Conservation (phyloP, 2,113 vertebrate species). For the Pterocles burchelli region DNA sequence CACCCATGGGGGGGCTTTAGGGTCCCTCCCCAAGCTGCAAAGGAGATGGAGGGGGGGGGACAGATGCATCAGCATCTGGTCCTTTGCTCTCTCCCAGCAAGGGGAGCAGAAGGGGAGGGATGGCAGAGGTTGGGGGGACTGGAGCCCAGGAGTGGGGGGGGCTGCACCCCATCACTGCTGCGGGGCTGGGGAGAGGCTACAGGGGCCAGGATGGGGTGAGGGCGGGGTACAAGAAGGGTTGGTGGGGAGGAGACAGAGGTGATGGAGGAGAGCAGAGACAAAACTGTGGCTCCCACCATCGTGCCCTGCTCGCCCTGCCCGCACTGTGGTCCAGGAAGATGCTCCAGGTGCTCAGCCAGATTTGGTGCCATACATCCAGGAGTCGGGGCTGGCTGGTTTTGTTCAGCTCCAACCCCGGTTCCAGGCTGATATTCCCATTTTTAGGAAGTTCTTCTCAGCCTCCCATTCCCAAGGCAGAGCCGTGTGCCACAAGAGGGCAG, state of each 20-base stretch:
- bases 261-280: background rate
- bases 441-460: background rate
- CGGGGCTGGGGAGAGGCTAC: no score
- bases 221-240: background rate
- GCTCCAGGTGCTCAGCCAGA: no score
- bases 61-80: background rate
- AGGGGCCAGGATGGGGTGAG: background rate
- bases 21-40: background rate
- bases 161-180: background rate
- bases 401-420: background rate
- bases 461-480: background rate
- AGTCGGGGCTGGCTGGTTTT: background rate
- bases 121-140: no score
- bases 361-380: fast-evolving
- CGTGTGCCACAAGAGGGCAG: background rate
- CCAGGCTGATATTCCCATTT: background rate
- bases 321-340: background rate
- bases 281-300: background rate
- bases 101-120: background rate
- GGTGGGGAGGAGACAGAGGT: no score
- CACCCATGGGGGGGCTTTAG: background rate
- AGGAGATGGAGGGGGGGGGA: no score
- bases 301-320: background rate
- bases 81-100: background rate
- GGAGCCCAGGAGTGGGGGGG: no score